A percentile compares a stretch with the other conserved stretches of the same genome.
Evolutionary conservation across 2,797 vertebrate genomes (phyloP).

Genomic region (Stomatorhinus walkeri): DNA sequence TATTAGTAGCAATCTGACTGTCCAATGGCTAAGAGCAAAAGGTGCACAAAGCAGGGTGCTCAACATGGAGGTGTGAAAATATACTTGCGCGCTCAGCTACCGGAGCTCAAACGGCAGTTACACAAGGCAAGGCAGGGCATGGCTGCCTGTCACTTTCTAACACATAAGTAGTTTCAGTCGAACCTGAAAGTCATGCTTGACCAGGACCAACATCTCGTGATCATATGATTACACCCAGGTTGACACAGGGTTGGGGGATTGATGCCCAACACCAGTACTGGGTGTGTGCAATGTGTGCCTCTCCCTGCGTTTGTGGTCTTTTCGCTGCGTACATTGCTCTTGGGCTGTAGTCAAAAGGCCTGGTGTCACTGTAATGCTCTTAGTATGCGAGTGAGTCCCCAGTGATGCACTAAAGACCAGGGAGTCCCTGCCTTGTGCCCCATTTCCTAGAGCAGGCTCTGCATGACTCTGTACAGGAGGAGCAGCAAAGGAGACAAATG

Average conservation of each 20-base stretch:
- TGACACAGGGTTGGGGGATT: neutral
- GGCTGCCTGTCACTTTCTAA: neutral
- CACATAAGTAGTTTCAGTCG: neutral
- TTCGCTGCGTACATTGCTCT: neutral
- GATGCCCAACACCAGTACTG: neutral
- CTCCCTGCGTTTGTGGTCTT: neutral
- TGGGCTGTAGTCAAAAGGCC: neutral
- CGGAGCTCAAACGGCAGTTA: neutral
- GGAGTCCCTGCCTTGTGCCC: neutral
- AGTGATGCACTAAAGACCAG: neutral
- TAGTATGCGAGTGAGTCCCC: neutral
- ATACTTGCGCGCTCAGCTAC: neutral
- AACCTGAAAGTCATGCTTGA: slow-evolving; percentile 11
- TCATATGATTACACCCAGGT: neutral
- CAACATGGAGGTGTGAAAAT: neutral
- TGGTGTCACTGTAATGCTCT: neutral
- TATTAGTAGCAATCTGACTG: neutral
- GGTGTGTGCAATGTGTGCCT: neutral
- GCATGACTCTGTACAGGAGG: neutral
- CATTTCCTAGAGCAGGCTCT: neutral
- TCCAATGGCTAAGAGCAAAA: neutral
- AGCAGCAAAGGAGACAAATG: neutral
- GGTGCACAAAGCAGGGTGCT: neutral
- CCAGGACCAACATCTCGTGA: neutral
- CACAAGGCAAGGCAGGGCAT: neutral